Percentiles rank a stretch among this genome's conserved stretches.
Conservation (phyloP, 2,888 invertebrate species). For the Lithophane ornitopus region DNA sequence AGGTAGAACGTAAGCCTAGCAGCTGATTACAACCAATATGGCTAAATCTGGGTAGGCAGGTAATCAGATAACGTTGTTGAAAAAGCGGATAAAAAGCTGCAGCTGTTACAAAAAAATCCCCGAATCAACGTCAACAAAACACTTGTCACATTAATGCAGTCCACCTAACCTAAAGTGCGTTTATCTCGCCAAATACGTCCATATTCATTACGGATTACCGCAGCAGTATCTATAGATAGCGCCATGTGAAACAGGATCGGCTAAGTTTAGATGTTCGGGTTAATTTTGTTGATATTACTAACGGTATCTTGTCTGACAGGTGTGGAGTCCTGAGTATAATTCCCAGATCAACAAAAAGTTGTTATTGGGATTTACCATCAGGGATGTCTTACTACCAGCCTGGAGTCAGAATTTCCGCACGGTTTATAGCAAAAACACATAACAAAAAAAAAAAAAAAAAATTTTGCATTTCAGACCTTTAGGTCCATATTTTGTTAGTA, state of each 20-base stretch:
- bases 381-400: neutral
- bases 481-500: too few relatives aligned
- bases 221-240: slow-evolving; percentile 17
- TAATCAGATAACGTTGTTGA: neutral
- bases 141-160: slow-evolving; percentile 20
- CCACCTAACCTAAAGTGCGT: slow-evolving; percentile 4
- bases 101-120: neutral
- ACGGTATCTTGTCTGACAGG: too few relatives aligned
- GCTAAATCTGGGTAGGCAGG: too few relatives aligned
- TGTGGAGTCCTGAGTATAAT: too few relatives aligned
- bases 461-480: too few relatives aligned
- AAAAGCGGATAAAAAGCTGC: neutral
- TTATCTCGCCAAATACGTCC: slow-evolving; percentile 25
- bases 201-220: slow-evolving; percentile 48
- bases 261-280: neutral
- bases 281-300: neutral
- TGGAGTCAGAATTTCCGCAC: neutral
- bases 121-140: slow-evolving; percentile 5
- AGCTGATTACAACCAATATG: neutral
- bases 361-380: too few relatives aligned
- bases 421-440: neutral
- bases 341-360: too few relatives aligned
- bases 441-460: too few relatives aligned
- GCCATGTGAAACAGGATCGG: neutral
- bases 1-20: too few relatives aligned